A percentile compares a stretch with the other conserved stretches of the same genome.
These are phyloP conservation scores for Rugalucina vietnamica DNA, from an alignment of 2,888 invertebrate species.

Conservation along the genomic window DNA sequence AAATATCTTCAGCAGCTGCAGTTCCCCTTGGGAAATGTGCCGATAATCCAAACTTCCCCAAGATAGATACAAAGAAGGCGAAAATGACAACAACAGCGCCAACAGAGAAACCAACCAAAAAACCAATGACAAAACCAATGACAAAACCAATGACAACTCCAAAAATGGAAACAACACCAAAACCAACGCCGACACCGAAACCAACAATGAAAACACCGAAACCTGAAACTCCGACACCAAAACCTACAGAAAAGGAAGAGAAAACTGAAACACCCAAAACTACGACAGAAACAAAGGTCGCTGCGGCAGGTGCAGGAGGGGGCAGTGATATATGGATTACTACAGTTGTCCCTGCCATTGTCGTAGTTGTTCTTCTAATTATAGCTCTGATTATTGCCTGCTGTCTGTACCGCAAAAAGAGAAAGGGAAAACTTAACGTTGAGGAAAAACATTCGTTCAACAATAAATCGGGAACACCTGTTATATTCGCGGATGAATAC, in stretches of 20 bases:
- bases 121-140: slow-evolving; percentile 19
- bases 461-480: slow-evolving; percentile 91
- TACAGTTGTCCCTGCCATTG: slow-evolving; percentile 93
- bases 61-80: slow-evolving; percentile 31
- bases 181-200: background rate
- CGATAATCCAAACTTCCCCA: slow-evolving; percentile 68
- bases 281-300: slow-evolving; percentile 40
- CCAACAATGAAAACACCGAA: slow-evolving; percentile 5
- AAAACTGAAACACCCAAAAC: slow-evolving; percentile 29
- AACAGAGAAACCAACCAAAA: slow-evolving; percentile 15
- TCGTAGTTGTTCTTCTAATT: slow-evolving; percentile 92
- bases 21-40: slow-evolving; percentile 84
- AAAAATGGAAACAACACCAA: slow-evolving; percentile 1
- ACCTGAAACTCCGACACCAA: slow-evolving; percentile 36
- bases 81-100: slow-evolving; percentile 25
- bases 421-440: slow-evolving; percentile 92
- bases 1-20: slow-evolving; percentile 63
- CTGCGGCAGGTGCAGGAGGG: slow-evolving; percentile 60
- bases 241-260: slow-evolving; percentile 40
- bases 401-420: slow-evolving; percentile 91
- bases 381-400: slow-evolving; percentile 95
- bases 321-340: slow-evolving; percentile 86
- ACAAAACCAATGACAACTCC: slow-evolving; percentile 24
- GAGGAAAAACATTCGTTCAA: slow-evolving; percentile 87
- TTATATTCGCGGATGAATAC: slow-evolving; percentile 96